These are phyloP conservation scores for Lithophane ornitopus DNA, from an alignment of 2,888 invertebrate genomes.

Conservation along the genomic window DNA sequence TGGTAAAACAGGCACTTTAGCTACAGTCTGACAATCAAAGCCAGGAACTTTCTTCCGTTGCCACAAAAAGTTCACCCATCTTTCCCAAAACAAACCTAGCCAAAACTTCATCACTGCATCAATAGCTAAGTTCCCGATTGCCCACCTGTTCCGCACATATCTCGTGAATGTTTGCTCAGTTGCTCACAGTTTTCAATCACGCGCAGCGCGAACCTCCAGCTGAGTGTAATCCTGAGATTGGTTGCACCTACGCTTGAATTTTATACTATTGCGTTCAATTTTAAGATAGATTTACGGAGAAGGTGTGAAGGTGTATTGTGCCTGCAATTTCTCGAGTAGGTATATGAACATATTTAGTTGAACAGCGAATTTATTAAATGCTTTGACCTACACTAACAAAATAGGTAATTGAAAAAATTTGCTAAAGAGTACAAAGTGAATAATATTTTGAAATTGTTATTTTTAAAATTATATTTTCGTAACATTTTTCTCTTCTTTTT, in stretches of 20 bases:
- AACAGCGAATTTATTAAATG: not conserved
- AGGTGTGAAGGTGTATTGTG: not conserved
- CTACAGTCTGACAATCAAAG: not conserved
- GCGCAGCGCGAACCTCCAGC: constrained; percentile 10
- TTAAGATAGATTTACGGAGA: constrained; percentile 2
- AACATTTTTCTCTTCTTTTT: no score
- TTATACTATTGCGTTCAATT: constrained; percentile 33
- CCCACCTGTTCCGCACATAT: not conserved
- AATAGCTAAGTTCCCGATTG: not conserved
- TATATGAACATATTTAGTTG: not conserved
- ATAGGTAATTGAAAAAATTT: not conserved
- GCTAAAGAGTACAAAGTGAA: not conserved
- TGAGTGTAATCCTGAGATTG: constrained; percentile 61
- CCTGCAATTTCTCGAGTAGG: not conserved
- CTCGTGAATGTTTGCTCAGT: constrained; percentile 50
- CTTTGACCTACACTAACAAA: not conserved
- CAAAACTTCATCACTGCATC: constrained; percentile 21
- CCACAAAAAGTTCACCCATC: not conserved
- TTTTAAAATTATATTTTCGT: not conserved
- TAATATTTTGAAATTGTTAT: not conserved
- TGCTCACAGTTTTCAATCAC: constrained; percentile 57
- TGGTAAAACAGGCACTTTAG: not conserved
- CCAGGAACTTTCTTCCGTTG: not conserved
- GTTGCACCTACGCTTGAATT: constrained; percentile 31
- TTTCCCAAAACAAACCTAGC: not conserved